These are phyloP conservation scores for Lobophora halterata DNA, from an alignment of 2,888 invertebrate species.

Conservation along the genomic window DNA sequence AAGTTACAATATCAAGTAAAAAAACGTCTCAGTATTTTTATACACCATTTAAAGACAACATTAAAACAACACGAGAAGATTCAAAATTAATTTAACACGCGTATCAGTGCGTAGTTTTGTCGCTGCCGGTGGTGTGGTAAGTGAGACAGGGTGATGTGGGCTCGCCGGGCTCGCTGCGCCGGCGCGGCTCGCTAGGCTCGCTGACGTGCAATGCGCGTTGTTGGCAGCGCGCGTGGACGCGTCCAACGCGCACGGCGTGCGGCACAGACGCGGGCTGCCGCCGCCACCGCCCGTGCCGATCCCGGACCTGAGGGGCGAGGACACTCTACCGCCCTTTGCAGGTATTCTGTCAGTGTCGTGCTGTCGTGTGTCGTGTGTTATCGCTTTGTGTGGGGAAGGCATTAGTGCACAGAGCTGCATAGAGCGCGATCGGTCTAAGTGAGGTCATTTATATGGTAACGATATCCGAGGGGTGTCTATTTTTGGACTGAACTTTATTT, in stretches of 20 bases:
- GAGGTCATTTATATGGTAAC: no score
- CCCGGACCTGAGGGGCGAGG: slow-evolving; percentile 90
- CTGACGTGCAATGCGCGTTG: slow-evolving; percentile 41
- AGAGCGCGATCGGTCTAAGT: background rate
- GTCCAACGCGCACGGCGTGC: slow-evolving; percentile 92
- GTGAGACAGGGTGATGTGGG: slow-evolving; percentile 31
- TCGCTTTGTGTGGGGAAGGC: slow-evolving; percentile 17
- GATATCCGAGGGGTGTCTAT: no score
- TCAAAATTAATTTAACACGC: no score
- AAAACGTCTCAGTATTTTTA: no score
- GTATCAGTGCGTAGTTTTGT: no score
- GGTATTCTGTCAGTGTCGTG: slow-evolving; percentile 39
- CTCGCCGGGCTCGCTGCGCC: background rate
- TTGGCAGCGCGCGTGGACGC: slow-evolving; percentile 78
- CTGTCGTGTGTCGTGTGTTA: background rate
- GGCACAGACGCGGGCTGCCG: slow-evolving; percentile 90
- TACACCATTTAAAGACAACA: no score
- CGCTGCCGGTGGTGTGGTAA: background rate
- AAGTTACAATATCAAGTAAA: no score
- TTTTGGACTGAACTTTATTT: no score
- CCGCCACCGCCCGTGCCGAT: slow-evolving; percentile 91
- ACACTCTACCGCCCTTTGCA: slow-evolving; percentile 67
- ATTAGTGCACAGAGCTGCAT: slow-evolving; percentile 4
- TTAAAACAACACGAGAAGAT: no score
- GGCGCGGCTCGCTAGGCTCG: slow-evolving; percentile 2